A percentile compares a stretch with the other conserved stretches of the same genome.
phyloP scores from a whole-genome alignment of 2,797 vertebrate species.

The Microctenopoma stevenorrisi region DNA sequence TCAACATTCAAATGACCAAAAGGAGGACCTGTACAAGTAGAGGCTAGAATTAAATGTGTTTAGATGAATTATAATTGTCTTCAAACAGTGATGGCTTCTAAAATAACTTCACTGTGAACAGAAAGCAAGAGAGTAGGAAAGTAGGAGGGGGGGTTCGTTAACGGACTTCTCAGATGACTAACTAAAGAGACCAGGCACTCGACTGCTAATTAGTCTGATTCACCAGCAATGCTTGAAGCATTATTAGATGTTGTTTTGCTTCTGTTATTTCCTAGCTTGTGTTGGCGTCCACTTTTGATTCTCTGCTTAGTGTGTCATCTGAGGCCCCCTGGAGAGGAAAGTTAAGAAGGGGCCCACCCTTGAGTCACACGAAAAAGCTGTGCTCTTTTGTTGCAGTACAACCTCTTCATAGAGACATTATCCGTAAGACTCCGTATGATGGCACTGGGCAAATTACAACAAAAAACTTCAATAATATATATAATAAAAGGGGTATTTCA shows the following conservation, averaged over 20 bases:
- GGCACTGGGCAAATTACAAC: conserved; percentile 41
- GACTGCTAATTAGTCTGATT: conserved; percentile 81
- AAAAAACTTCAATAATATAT: conserved; percentile 74
- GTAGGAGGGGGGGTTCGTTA: conserved; percentile 37
- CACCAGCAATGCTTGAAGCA: conserved; percentile 70
- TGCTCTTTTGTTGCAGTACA: conserved; percentile 48
- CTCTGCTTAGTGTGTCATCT: conserved; percentile 49
- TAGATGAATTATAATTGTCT: conserved; percentile 23
- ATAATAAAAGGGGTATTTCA: conserved; percentile 67
- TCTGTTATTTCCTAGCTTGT: conserved; percentile 65
- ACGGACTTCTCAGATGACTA: conserved; percentile 77
- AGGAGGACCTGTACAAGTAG: conserved; percentile 22
- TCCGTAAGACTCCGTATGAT: conserved; percentile 22
- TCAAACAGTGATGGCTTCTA: conserved; percentile 26
- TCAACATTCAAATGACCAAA: conserved; percentile 38
- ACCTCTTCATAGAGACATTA: conserved; percentile 25
- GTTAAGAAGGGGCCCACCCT: conserved; percentile 31
- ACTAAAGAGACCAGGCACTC: conserved; percentile 66
- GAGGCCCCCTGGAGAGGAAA: conserved; percentile 43
- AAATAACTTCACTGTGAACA: conserved; percentile 35
- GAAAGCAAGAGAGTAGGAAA: conserved; percentile 29
- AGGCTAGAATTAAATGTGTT: conserved; percentile 30
- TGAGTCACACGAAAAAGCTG: conserved; percentile 48
- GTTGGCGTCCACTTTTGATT: conserved; percentile 63
- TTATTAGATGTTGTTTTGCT: conserved; percentile 72